Conservation (phyloP, 2,797 vertebrate genomes). For the Rousettus madagascariensis region DNA sequence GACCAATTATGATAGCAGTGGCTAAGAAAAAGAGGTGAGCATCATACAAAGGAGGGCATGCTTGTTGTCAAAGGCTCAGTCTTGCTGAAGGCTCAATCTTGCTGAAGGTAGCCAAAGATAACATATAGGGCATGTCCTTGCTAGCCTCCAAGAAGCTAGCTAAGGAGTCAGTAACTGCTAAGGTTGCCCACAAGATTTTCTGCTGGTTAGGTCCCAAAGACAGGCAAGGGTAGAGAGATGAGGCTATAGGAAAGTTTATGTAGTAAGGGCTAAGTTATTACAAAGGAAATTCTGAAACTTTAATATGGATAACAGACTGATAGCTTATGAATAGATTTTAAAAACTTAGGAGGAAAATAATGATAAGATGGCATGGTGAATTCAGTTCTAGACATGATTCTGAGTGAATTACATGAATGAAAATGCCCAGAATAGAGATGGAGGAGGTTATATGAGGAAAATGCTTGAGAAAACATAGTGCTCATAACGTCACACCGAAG, state of each 20-base stretch:
- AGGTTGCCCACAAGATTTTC: background rate
- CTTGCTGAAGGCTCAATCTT: background rate
- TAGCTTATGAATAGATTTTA: background rate
- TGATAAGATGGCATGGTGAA: background rate
- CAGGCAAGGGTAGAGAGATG: background rate
- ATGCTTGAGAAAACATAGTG: background rate
- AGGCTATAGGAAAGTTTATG: background rate
- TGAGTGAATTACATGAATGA: background rate
- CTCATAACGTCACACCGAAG: background rate
- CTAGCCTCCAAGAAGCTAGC: background rate
- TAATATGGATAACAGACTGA: background rate
- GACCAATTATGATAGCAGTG: background rate
- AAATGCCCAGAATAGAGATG: background rate
- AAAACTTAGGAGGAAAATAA: background rate
- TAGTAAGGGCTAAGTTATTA: background rate
- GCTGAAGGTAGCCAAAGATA: background rate
- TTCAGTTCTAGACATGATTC: background rate
- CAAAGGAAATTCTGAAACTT: conserved; percentile 20
- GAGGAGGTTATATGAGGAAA: background rate
- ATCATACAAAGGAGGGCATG: background rate
- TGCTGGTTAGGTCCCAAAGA: background rate
- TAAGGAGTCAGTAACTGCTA: background rate
- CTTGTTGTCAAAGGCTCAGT: background rate
- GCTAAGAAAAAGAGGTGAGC: background rate
- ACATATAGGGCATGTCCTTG: background rate